Percentiles rank a stretch among this genome's conserved stretches.
phyloP scores from a whole-genome alignment of 2,888 invertebrate genomes.

The Agapostemon virescens region DNA sequence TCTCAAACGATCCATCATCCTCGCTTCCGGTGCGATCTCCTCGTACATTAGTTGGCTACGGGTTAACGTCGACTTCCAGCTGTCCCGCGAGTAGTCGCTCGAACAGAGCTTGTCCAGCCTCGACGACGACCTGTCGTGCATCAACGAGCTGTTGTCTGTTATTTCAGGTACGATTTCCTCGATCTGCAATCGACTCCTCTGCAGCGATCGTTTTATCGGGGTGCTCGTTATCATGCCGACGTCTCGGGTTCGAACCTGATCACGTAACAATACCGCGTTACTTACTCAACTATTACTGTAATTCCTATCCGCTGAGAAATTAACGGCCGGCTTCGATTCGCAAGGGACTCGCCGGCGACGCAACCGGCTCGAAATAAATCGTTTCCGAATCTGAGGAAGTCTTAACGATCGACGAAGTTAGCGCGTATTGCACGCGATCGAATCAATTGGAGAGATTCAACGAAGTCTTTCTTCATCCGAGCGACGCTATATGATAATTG shows the following conservation, averaged over 20 bases:
- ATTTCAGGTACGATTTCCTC: slow-evolving; percentile 64
- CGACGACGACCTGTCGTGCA: slow-evolving; percentile 21
- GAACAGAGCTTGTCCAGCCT: slow-evolving; percentile 39
- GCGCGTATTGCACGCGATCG: too few species aligned
- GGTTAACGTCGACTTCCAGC: slow-evolving; percentile 54
- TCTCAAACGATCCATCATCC: slow-evolving; percentile 50
- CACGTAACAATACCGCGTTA: slow-evolving; percentile 32
- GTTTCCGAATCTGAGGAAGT: too few species aligned
- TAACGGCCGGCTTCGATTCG: not conserved
- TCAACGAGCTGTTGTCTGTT: slow-evolving; percentile 36
- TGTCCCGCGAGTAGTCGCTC: slow-evolving; percentile 40
- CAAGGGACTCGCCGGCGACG: too few species aligned
- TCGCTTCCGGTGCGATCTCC: slow-evolving; percentile 57
- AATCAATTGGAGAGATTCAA: too few species aligned
- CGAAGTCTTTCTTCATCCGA: too few species aligned
- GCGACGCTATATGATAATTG: too few species aligned
- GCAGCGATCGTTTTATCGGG: slow-evolving; percentile 65
- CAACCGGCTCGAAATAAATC: too few species aligned
- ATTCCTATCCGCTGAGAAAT: not conserved
- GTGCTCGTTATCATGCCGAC: slow-evolving; percentile 75
- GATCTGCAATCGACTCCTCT: slow-evolving; percentile 60
- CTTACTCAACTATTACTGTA: not conserved
- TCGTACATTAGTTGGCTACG: slow-evolving; percentile 52
- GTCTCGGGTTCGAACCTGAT: slow-evolving; percentile 75
- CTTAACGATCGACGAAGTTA: too few species aligned